These are phyloP conservation scores for Acipenser oxyrinchus DNA, from an alignment of 2,797 vertebrate species.

Conservation along the genomic window DNA sequence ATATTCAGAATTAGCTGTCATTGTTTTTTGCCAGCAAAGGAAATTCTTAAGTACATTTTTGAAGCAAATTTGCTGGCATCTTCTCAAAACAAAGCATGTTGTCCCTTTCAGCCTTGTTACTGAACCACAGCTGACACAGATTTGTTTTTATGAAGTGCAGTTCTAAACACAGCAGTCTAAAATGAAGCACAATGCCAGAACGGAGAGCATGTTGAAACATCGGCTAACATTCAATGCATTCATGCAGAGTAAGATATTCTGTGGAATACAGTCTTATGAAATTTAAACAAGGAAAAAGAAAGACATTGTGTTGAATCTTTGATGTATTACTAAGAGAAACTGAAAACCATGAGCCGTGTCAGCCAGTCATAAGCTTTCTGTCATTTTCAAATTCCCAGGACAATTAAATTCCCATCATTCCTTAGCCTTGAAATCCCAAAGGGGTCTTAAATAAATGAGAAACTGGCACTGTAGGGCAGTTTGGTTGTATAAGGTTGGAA, in stretches of 20 bases:
- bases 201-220: constrained; percentile 21
- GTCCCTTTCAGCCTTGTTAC: constrained; percentile 39
- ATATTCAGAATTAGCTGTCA: too few relatives aligned
- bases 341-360: constrained; percentile 48
- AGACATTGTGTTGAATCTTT: constrained; percentile 32
- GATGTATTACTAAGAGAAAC: constrained; percentile 46
- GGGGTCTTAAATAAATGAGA: constrained; percentile 35
- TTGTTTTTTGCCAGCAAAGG: constrained; percentile 28
- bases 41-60: constrained; percentile 15
- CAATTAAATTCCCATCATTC: constrained; percentile 55
- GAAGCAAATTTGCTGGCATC: constrained; percentile 35
- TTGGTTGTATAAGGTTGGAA: constrained; percentile 30
- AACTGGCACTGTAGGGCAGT: constrained; percentile 35
- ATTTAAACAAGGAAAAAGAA: constrained; percentile 20
- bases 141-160: constrained; percentile 17
- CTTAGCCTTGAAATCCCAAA: constrained; percentile 46
- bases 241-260: constrained; percentile 14
- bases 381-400: constrained; percentile 57
- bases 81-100: constrained; percentile 35
- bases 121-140: constrained; percentile 41
- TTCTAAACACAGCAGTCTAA: constrained; percentile 27
- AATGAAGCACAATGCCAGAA: constrained; percentile 26
- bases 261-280: constrained; percentile 18
- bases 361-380: constrained; percentile 50
- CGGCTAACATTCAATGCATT: constrained; percentile 22